Conservation (phyloP, 2,113 vertebrate genomes). For the Tupaia chinensis region DNA sequence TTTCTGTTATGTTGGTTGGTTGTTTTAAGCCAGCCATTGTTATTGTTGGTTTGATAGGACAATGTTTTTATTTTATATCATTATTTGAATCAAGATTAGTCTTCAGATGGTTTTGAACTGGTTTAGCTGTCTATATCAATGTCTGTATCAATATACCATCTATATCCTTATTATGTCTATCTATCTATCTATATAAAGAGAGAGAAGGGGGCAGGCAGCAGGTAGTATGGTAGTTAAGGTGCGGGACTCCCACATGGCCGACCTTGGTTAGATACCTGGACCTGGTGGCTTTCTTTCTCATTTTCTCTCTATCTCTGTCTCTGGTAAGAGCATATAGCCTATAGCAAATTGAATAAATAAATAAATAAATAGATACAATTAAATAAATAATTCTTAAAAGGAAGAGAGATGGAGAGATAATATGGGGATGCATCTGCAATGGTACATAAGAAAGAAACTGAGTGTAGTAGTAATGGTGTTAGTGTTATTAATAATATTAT, state of each 20-base stretch:
- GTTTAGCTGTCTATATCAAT: not conserved
- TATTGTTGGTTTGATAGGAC: not conserved
- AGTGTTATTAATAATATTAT: not conserved
- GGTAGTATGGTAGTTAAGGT: too few relatives aligned
- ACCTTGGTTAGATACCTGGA: too few relatives aligned
- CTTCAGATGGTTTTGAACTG: not conserved
- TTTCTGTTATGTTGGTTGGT: not conserved
- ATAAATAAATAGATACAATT: too few relatives aligned
- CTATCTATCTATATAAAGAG: not conserved
- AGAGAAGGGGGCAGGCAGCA: not conserved
- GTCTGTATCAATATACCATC: not conserved
- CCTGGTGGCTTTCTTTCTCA: too few relatives aligned
- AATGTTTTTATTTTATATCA: not conserved
- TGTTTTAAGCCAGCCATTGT: slow-evolving; percentile 49
- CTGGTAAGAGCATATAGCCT: too few relatives aligned
- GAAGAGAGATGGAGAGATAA: not conserved
- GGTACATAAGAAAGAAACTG: not conserved
- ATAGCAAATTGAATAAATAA: too few relatives aligned
- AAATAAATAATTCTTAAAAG: not conserved
- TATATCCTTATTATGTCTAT: not conserved
- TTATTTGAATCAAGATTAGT: not conserved
- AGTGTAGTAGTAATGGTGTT: not conserved
- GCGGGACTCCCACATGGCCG: too few relatives aligned
- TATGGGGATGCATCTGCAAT: not conserved
- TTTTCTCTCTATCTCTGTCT: too few relatives aligned